phyloP scores from a whole-genome alignment of 2,113 vertebrate species.

The Trochalopteron elliotii region DNA sequence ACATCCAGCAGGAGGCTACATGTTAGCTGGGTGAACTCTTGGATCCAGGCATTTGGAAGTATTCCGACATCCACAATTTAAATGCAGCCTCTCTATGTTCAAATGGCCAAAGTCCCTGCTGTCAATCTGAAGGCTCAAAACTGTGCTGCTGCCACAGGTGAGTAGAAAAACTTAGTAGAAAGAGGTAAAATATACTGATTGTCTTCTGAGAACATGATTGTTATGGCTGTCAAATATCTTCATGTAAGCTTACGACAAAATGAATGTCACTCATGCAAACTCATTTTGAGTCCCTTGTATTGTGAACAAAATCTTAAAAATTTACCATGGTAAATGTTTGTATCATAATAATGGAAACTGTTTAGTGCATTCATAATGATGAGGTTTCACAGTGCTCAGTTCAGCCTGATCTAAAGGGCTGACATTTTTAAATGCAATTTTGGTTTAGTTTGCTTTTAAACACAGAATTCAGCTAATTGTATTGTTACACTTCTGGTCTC shows the following conservation, averaged over 20 bases:
- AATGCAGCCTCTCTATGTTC: neutral
- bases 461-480: neutral
- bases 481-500: neutral
- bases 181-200: neutral
- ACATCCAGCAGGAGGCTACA: neutral
- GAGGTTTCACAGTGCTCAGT: neutral
- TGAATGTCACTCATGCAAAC: neutral
- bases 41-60: neutral
- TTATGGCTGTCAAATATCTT: neutral
- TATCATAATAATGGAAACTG: neutral
- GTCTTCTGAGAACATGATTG: neutral
- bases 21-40: neutral
- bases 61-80: neutral
- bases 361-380: neutral
- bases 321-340: neutral
- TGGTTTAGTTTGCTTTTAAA: neutral
- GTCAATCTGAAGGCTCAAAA: neutral
- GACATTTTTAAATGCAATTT: neutral
- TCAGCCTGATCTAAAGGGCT: neutral
- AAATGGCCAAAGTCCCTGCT: neutral
- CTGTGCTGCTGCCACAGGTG: neutral
- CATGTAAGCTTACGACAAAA: rapidly evolving
- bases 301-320: neutral
- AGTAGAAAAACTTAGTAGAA: neutral
- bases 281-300: neutral